Conservation (phyloP, 2,888 invertebrate species). For the Cephus spinipes region DNA sequence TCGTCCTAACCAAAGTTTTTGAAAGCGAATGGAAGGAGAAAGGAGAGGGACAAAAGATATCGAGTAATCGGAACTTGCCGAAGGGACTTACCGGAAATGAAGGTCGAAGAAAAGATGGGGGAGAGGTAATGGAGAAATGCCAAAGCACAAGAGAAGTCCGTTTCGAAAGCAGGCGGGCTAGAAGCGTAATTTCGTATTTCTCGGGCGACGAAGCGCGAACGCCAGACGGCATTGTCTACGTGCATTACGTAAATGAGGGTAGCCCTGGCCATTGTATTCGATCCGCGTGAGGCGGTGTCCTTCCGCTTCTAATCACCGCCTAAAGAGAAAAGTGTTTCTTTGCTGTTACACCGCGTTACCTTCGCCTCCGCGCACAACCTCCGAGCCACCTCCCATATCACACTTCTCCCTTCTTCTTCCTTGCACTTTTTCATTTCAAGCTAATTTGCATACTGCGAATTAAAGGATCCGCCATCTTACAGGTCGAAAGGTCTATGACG, state of each 20-base stretch:
- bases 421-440: no score
- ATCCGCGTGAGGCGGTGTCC: slow-evolving; percentile 30
- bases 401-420: neutral
- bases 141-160: neutral
- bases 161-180: slow-evolving; percentile 10
- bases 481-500: no score
- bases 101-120: neutral
- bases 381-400: slow-evolving; percentile 16
- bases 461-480: no score
- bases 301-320: slow-evolving; percentile 37
- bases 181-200: slow-evolving; percentile 34
- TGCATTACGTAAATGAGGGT: slow-evolving; percentile 62
- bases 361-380: neutral
- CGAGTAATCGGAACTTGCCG: no score
- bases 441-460: no score
- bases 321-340: slow-evolving; percentile 13
- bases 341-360: slow-evolving; percentile 7
- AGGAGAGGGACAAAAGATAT: no score
- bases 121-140: slow-evolving; percentile 7
- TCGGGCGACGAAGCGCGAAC: slow-evolving; percentile 52
- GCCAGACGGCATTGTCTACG: slow-evolving; percentile 52
- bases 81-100: neutral
- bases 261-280: slow-evolving; percentile 51
- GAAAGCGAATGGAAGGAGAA: no score
- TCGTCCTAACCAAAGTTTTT: no score